A percentile compares a stretch with the other conserved stretches of the same genome.
These are phyloP conservation scores for Embiotoca jacksoni DNA, from an alignment of 2,113 vertebrate genomes.

Conservation along the genomic window DNA sequence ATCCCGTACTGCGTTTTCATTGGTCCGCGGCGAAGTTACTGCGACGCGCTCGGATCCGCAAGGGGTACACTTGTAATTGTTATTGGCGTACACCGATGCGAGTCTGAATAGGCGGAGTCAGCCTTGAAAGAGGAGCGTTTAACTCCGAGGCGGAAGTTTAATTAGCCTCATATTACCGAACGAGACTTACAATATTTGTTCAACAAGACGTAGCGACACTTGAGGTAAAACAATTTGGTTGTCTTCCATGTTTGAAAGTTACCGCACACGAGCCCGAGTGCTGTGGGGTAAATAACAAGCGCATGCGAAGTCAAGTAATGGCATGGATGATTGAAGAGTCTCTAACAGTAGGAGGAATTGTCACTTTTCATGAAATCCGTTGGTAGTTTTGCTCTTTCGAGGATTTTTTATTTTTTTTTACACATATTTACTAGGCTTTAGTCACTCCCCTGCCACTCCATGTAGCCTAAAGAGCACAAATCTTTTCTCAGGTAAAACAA, in stretches of 20 bases:
- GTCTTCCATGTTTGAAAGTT: neutral
- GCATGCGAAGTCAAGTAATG: neutral
- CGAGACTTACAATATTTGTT: neutral
- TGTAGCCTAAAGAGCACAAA: no score
- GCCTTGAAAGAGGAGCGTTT: conserved; percentile 14
- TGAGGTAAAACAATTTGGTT: neutral
- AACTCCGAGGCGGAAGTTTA: neutral
- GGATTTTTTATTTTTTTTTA: no score
- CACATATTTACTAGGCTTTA: neutral
- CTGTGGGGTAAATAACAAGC: conserved; percentile 24
- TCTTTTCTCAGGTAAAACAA: no score
- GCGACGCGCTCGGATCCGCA: conserved; percentile 34
- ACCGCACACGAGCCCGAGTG: neutral
- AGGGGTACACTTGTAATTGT: neutral
- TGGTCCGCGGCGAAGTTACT: conserved; percentile 63
- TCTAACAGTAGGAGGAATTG: neutral
- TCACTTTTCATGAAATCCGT: neutral
- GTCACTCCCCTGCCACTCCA: neutral
- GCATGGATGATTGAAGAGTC: conserved; percentile 10
- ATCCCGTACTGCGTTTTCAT: conserved; percentile 50
- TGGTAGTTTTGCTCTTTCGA: neutral
- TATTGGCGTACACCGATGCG: conserved; percentile 42
- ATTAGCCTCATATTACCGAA: neutral
- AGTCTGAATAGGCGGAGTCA: conserved; percentile 11
- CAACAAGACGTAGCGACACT: neutral